These are phyloP conservation scores for Hyles vespertilio DNA, from an alignment of 1,140 invertebrate genomes.

Conservation along the genomic window DNA sequence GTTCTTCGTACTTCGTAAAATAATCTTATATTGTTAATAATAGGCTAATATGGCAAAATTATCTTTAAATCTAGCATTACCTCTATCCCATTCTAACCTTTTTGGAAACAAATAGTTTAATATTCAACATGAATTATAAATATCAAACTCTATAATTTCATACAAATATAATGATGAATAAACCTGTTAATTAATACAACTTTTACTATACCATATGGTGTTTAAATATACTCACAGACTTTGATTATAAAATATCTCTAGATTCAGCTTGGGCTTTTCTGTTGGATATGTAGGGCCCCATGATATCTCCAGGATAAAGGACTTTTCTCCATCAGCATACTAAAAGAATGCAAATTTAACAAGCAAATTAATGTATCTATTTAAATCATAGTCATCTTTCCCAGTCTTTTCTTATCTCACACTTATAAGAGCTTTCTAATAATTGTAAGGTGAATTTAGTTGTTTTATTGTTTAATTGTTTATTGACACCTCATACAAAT, in stretches of 20 bases:
- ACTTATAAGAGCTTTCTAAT: too few species aligned
- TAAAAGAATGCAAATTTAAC: slow-evolving; percentile 45
- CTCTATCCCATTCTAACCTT: not conserved
- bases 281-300: slow-evolving; percentile 93
- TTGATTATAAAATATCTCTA: slow-evolving; percentile 96
- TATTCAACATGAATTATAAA: too few species aligned
- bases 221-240: slow-evolving; percentile 84
- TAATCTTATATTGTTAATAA: not conserved
- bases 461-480: too few species aligned
- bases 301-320: slow-evolving; percentile 90
- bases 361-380: not conserved
- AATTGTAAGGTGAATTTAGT: too few species aligned
- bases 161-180: too few species aligned
- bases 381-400: too few species aligned
- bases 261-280: slow-evolving; percentile 86
- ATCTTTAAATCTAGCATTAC: not conserved
- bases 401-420: too few species aligned
- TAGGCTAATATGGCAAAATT: not conserved
- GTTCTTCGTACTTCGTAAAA: not conserved
- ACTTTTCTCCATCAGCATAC: slow-evolving; percentile 92
- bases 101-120: too few species aligned
- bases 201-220: not conserved
- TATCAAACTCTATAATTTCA: too few species aligned
- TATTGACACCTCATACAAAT: too few species aligned
- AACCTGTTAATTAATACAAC: too few species aligned